These are phyloP conservation scores for Nebria brevicollis DNA, from an alignment of 2,888 invertebrate genomes.

Conservation along the genomic window DNA sequence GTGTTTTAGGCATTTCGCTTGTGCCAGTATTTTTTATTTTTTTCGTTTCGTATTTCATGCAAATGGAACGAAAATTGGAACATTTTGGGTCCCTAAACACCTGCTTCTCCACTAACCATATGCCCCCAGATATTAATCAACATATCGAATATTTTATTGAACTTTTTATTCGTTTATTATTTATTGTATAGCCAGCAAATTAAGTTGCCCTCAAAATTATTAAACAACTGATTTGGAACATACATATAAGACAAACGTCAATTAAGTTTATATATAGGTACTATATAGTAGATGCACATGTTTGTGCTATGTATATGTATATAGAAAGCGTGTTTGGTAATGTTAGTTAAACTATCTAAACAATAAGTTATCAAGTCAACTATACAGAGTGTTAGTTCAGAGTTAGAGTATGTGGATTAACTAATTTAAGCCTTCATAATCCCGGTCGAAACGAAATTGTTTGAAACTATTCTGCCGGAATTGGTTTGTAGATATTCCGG, in stretches of 20 bases:
- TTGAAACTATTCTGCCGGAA: not conserved
- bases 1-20: not conserved
- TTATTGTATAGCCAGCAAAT: no score
- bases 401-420: not conserved
- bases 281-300: no score
- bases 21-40: not conserved
- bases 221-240: no score
- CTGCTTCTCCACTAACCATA: not conserved
- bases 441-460: conserved; percentile 1
- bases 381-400: not conserved
- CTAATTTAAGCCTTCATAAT: not conserved
- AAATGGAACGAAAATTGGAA: not conserved
- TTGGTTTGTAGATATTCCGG: not conserved
- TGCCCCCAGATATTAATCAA: not conserved
- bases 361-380: not conserved
- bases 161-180: no score
- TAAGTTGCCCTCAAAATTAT: no score
- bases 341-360: not conserved
- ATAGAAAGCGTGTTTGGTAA: not conserved
- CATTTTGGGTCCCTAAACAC: not conserved
- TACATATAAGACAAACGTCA: no score
- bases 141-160: no score
- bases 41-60: not conserved
- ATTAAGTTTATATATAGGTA: no score
- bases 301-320: no score